Percentiles rank a stretch among this genome's conserved stretches.
Conservation (phyloP, 92 coral and sea anemone species). For the Heliopora coerulea region DNA sequence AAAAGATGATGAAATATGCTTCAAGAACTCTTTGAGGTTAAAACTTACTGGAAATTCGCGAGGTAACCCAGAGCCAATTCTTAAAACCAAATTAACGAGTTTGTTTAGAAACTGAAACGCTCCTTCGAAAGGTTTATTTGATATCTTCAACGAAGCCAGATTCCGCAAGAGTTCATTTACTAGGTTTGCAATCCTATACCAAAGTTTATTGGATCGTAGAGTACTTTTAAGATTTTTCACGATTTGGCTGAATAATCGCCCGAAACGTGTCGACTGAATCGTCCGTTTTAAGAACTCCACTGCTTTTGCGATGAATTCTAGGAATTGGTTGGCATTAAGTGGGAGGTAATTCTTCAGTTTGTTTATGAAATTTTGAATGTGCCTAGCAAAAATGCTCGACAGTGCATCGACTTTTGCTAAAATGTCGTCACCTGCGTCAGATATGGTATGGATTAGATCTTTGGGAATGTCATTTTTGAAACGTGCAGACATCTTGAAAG, state of each 20-base stretch:
- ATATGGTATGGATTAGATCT: conserved; percentile 78
- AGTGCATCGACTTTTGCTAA: conserved; percentile 66
- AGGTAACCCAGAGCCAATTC: conserved; percentile 69
- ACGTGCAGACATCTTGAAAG: conserved; percentile 88
- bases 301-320: conserved; percentile 70
- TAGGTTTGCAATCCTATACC: conserved; percentile 71
- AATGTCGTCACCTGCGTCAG: conserved; percentile 82
- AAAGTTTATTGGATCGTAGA: conserved; percentile 55
- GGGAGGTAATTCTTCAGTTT: conserved; percentile 69
- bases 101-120: conserved; percentile 76
- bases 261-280: conserved; percentile 68
- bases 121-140: conserved; percentile 68
- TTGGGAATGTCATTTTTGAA: conserved; percentile 96
- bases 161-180: conserved; percentile 65
- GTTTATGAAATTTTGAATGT: conserved; percentile 60
- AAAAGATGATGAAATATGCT: conserved; percentile 65
- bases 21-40: conserved; percentile 63
- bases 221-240: conserved; percentile 67
- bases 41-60: conserved; percentile 72
- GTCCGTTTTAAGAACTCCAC: conserved; percentile 67
- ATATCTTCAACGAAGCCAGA: conserved; percentile 64
- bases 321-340: conserved; percentile 57
- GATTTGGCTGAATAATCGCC: conserved; percentile 67
- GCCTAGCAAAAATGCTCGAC: conserved; percentile 67
- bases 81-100: conserved; percentile 64